Conservation (phyloP, 2,113 vertebrate genomes). For the Danionella cerebrum region DNA sequence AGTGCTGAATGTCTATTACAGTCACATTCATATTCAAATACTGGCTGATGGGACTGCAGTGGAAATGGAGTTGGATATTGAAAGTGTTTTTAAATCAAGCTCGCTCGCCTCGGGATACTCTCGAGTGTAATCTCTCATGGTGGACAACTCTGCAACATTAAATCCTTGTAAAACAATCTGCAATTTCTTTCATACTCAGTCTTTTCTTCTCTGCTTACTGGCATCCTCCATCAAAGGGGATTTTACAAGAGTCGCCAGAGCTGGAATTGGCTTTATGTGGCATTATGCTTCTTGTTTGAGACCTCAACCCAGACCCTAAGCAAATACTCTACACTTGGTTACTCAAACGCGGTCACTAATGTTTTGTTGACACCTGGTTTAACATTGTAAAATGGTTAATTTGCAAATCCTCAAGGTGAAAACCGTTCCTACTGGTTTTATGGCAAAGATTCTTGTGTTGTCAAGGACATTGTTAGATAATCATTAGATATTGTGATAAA, state of each 20-base stretch:
- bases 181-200: background rate
- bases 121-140: background rate
- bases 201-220: background rate
- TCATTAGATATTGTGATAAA: too few species aligned
- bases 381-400: too few species aligned
- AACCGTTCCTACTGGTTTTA: too few species aligned
- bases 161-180: conserved; percentile 19
- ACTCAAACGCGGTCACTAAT: too few species aligned
- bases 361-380: too few species aligned
- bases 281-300: too few species aligned
- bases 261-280: background rate
- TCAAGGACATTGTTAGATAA: too few species aligned
- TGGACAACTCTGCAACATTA: conserved; percentile 4
- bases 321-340: too few species aligned
- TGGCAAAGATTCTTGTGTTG: too few species aligned
- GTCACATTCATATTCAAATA: background rate
- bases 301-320: too few species aligned
- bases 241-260: background rate
- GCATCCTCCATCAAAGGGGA: background rate
- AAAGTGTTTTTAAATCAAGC: background rate
- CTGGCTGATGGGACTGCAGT: background rate
- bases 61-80: background rate
- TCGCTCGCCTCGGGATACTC: background rate
- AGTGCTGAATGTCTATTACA: background rate
- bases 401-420: too few species aligned